These are phyloP conservation scores for Spodoptera litura DNA, from an alignment of 1,140 invertebrate species.

Conservation along the genomic window DNA sequence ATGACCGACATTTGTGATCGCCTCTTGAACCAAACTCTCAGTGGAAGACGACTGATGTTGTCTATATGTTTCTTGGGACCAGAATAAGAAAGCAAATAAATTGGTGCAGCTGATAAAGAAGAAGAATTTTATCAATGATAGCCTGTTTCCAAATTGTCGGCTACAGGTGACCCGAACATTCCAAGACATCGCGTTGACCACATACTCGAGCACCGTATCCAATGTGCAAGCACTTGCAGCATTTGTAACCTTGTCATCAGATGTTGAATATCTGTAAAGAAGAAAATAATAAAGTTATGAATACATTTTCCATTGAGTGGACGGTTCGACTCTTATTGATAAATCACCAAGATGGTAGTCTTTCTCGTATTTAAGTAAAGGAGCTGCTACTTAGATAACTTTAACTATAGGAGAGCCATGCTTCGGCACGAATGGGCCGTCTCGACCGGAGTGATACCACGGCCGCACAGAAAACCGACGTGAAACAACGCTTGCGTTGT, in stretches of 20 bases:
- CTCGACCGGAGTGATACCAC: too few relatives aligned
- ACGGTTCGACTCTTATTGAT: too few relatives aligned
- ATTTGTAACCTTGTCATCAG: neutral
- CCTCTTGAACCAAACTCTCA: conserved; percentile 64
- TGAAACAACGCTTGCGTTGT: too few relatives aligned
- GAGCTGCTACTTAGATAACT: too few relatives aligned
- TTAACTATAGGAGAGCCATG: too few relatives aligned
- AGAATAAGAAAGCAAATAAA: conserved; percentile 63
- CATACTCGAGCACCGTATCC: conserved; percentile 54
- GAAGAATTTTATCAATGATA: conserved; percentile 60
- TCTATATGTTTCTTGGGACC: conserved; percentile 49
- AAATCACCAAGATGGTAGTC: too few relatives aligned
- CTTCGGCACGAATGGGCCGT: too few relatives aligned
- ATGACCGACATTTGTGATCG: conserved; percentile 66
- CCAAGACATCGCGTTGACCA: conserved; percentile 58
- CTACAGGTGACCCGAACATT: conserved; percentile 47
- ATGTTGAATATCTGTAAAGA: conserved; percentile 16
- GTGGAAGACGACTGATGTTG: conserved; percentile 41
- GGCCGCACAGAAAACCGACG: too few relatives aligned
- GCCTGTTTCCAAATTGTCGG: conserved; percentile 52
- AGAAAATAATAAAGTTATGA: neutral
- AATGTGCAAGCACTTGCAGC: neutral
- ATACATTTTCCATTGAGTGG: neutral
- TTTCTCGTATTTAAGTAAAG: too few relatives aligned
- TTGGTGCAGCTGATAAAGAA: conserved; percentile 61